These are phyloP conservation scores for Xestia rhomboidea DNA, from an alignment of 2,888 invertebrate species.

Conservation along the genomic window DNA sequence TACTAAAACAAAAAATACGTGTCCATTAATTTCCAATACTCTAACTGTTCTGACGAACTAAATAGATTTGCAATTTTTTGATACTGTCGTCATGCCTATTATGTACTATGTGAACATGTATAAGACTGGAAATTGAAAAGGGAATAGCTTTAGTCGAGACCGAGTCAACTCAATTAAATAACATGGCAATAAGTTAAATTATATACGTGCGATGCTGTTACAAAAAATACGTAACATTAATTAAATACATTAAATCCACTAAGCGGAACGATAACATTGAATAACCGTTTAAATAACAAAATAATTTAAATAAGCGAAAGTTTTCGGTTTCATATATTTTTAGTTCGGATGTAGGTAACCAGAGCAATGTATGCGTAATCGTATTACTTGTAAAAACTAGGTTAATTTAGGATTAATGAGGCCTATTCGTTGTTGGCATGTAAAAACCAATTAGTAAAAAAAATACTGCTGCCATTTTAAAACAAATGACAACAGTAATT, in stretches of 20 bases:
- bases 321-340: constrained; percentile 53
- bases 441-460: constrained; percentile 11
- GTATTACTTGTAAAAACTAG: constrained; percentile 37
- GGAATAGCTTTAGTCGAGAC: no score
- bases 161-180: no score
- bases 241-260: constrained; percentile 51
- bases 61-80: no score
- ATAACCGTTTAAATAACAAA: constrained; percentile 69
- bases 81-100: no score
- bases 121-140: no score
- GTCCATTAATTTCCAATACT: no score
- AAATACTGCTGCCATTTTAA: background rate
- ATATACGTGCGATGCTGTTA: constrained; percentile 27
- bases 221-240: constrained; percentile 48
- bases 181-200: background rate
- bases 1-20: no score
- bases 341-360: constrained; percentile 46
- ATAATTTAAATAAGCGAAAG: constrained; percentile 77
- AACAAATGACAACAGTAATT: background rate
- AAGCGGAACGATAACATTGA: constrained; percentile 67
- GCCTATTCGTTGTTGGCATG: background rate
- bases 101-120: no score
- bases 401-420: constrained; percentile 38
- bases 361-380: constrained; percentile 43
- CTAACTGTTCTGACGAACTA: no score